Evolutionary conservation across 2,888 invertebrate genomes (phyloP).

Genomic region (Syrista parreyssii): DNA sequence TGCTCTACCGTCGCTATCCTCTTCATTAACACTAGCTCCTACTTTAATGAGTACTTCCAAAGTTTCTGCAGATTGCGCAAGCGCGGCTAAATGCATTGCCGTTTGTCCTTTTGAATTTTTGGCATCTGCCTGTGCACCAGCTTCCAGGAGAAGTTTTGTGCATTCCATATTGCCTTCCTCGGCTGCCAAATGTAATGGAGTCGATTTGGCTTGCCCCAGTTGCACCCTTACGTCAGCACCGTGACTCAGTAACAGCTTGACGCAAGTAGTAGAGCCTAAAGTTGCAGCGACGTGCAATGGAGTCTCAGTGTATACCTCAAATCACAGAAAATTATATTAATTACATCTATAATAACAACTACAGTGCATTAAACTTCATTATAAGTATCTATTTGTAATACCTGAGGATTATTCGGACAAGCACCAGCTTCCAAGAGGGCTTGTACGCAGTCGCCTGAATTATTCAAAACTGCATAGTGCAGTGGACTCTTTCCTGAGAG

Average conservation of each 20-base stretch:
- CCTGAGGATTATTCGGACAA: constrained; percentile 85
- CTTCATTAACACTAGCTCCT: constrained; percentile 74
- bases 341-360: constrained; percentile 1
- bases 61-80: constrained; percentile 83
- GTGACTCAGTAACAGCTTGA: constrained; percentile 78
- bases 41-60: constrained; percentile 77
- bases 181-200: constrained; percentile 88
- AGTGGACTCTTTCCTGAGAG: constrained; percentile 77
- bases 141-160: constrained; percentile 76
- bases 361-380: background rate
- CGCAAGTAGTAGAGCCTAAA: constrained; percentile 76
- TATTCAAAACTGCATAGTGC: constrained; percentile 86
- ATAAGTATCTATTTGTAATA: constrained; percentile 43
- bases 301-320: constrained; percentile 83
- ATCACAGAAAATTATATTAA: constrained; percentile 20
- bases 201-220: constrained; percentile 76
- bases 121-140: constrained; percentile 81
- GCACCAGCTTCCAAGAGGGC: constrained; percentile 82
- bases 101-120: constrained; percentile 83
- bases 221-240: constrained; percentile 86
- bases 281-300: constrained; percentile 86
- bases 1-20: constrained; percentile 80
- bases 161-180: constrained; percentile 88
- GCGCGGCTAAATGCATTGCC: constrained; percentile 84
- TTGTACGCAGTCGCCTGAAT: constrained; percentile 79